Base-by-base conservation (phyloP, 2,113 vertebrate genomes). In the Nycticorax nycticorax region DNA sequence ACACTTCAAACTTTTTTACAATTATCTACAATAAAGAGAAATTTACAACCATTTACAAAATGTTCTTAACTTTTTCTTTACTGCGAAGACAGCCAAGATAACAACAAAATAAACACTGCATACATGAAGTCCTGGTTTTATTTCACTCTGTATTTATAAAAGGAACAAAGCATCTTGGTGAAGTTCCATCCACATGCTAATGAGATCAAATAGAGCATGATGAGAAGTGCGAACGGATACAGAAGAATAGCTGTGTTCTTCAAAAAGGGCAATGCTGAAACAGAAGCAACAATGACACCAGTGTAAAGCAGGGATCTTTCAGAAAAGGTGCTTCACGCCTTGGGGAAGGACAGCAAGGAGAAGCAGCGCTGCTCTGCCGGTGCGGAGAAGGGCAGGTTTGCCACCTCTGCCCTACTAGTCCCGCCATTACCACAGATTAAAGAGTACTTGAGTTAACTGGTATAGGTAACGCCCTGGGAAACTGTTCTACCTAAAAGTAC, bases 151-250 rank as follows among this genome's bases (percentile, higher is more conserved):
- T 98, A 99, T 89, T 99, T 99, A 96, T 99, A 99, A 97, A 99
- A 99, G 83, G 98, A 98, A 90, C 99, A 99, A 88, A 99, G 99
- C 20, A 98, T 98, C 85, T 69, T 96, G 24, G 99, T 99, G 95
- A 99, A 99, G 98, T 99, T 99, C 99, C 99, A 99, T 14, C 99
- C 99, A 71, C 99, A 97, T 0, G 98, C 98, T 68, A 99, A 91
- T 1, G 99, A 99, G 57, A 99, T 98, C 94, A 99, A 71, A 37
- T 99, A 99, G n/a, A 99, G 73, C 48, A 99, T 89, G 48, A 96
- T 97, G 59, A 99, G 98, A 69, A 99, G 97, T 12, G 99, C 99
- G 55, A 99, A 99, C 0, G 99, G 99, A 75, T 99, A 99, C 67
- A 99, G 97, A 73, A 99, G 99, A 83, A 99, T 97, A 48, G 99